A percentile compares a stretch with the other conserved stretches of the same genome.
These are phyloP conservation scores for Armadillidium nasatum DNA, from an alignment of 1,140 invertebrate genomes.

Conservation along the genomic window DNA sequence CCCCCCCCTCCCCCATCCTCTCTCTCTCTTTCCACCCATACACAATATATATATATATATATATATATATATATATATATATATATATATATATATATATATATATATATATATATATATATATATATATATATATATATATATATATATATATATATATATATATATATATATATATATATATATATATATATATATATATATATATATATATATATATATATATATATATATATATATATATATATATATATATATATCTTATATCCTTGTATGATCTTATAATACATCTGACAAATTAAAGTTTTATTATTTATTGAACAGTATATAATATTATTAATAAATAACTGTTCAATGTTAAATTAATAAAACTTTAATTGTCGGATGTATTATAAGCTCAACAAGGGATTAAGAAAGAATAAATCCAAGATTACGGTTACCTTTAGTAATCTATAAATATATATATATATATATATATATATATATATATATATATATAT, in stretches of 20 bases:
- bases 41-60: too few species aligned
- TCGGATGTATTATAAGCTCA: too few species aligned
- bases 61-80: constrained; percentile 6
- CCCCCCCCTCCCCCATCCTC: too few species aligned
- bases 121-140: constrained; percentile 1
- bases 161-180: constrained; percentile 6
- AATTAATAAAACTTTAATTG: too few species aligned
- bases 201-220: constrained; percentile 1
- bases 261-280: neutral
- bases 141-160: constrained; percentile 6
- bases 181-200: constrained; percentile 6
- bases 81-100: constrained; percentile 6
- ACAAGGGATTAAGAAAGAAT: too few species aligned
- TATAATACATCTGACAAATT: too few species aligned
- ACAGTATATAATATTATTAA: neutral
- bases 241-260: constrained; percentile 6
- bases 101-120: constrained; percentile 1
- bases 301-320: too few species aligned
- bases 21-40: neutral
- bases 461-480: constrained; percentile 6
- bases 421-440: too few species aligned
- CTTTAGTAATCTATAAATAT: too few species aligned
- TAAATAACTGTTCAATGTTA: too few species aligned
- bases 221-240: constrained; percentile 6
- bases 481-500: constrained; percentile 6